These are phyloP conservation scores for Thysanoteuthis rhombus DNA, from an alignment of 2,888 invertebrate genomes.

Conservation along the genomic window DNA sequence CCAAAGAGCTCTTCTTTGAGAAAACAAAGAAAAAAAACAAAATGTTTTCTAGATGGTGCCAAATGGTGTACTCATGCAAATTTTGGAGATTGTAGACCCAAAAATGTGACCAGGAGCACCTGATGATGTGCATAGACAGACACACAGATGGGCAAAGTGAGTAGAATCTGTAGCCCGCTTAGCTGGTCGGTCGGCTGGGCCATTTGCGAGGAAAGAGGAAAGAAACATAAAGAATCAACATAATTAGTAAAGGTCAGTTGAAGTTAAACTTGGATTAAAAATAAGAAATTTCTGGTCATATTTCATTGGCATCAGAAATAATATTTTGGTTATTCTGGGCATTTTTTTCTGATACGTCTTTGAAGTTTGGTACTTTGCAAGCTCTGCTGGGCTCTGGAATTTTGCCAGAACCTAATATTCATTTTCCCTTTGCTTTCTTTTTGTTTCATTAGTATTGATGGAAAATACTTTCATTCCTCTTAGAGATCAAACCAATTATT, in stretches of 20 bases:
- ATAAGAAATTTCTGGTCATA: background rate
- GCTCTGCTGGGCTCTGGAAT: background rate
- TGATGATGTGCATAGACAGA: no score
- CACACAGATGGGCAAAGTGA: no score
- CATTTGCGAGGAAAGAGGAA: no score
- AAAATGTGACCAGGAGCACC: no score
- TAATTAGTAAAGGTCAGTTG: background rate
- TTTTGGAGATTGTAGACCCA: no score
- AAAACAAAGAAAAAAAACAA: no score
- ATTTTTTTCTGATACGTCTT: background rate
- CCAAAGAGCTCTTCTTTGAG: no score
- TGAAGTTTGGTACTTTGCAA: background rate
- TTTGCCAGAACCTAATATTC: background rate
- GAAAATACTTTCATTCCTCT: background rate
- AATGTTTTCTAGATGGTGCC: no score
- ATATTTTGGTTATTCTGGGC: background rate
- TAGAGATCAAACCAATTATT: background rate
- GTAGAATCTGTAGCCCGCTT: no score
- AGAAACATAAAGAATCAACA: background rate
- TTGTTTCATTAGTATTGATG: background rate
- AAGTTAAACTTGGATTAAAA: background rate
- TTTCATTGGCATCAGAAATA: background rate
- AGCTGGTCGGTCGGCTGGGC: no score
- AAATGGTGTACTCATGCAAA: no score
- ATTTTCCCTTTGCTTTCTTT: background rate